A percentile compares a stretch with the other conserved stretches of the same genome.
Conservation (phyloP, 1,140 invertebrate species). For the Epicauta chinensis region DNA sequence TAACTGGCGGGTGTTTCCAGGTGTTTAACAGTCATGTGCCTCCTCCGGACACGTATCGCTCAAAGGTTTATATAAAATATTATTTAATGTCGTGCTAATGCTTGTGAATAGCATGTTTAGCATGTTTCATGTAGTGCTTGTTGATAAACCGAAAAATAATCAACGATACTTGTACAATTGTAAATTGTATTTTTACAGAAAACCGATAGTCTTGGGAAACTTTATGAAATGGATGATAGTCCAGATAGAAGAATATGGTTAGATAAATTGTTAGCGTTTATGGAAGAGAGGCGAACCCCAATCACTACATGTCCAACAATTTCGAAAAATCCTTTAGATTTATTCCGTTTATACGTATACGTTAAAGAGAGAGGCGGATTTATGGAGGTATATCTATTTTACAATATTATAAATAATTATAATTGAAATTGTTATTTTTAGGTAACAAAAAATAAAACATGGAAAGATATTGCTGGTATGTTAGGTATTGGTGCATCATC, state of each 20-base stretch:
- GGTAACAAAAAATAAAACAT: constrained; percentile 97
- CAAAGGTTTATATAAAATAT: constrained; percentile 66
- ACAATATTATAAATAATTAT: neutral
- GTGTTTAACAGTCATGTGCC: constrained; percentile 88
- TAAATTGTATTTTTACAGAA: constrained; percentile 54
- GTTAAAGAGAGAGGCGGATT: constrained; percentile 96
- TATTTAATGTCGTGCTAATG: constrained; percentile 32
- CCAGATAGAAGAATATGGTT: constrained; percentile 85
- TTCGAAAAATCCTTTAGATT: constrained; percentile 95
- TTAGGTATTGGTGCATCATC: constrained; percentile 93
- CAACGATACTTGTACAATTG: constrained; percentile 1
- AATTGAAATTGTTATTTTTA: constrained; percentile 42
- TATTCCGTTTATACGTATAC: constrained; percentile 90
- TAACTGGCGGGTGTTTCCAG: constrained; percentile 54
- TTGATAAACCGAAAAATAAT: constrained; percentile 22
- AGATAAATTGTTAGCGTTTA: constrained; percentile 86
- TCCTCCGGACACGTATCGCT: constrained; percentile 82
- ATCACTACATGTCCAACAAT: constrained; percentile 94
- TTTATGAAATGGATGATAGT: constrained; percentile 96
- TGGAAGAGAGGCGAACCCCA: constrained; percentile 88
- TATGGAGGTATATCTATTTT: constrained; percentile 74
- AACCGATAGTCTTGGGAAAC: constrained; percentile 83
- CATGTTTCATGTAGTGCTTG: constrained; percentile 25
- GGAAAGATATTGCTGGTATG: constrained; percentile 94
- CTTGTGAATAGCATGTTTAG: constrained; percentile 33